Percentiles rank a stretch among this genome's conserved stretches.
Evolutionary conservation across 2,888 invertebrate species (phyloP).

Genomic region (Icerya purchasi): DNA sequence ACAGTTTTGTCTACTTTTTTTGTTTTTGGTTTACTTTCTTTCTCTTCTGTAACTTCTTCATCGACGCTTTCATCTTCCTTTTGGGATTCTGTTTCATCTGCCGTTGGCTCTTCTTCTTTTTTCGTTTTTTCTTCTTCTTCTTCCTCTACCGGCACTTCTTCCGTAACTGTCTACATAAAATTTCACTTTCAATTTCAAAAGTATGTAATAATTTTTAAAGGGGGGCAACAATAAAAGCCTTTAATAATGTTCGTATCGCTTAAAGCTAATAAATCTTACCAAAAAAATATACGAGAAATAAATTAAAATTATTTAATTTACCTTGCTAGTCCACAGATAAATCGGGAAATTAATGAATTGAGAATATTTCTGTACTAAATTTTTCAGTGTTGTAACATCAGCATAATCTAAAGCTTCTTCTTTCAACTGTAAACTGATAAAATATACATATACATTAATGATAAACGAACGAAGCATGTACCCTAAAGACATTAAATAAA

Average conservation of each 20-base stretch:
- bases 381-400: slow-evolving; percentile 73
- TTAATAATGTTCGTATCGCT: not conserved
- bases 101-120: slow-evolving; percentile 38
- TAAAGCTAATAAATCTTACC: not conserved
- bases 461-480: not conserved
- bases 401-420: slow-evolving; percentile 92
- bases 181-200: too few relatives aligned
- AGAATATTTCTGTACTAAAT: slow-evolving; percentile 88
- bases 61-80: slow-evolving; percentile 34
- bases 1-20: slow-evolving; percentile 82
- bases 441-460: slow-evolving; percentile 15
- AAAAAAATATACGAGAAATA: not conserved
- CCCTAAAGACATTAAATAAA: too few relatives aligned
- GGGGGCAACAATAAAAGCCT: too few relatives aligned
- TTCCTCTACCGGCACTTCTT: slow-evolving; percentile 11
- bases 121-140: slow-evolving; percentile 10
- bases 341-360: slow-evolving; percentile 99
- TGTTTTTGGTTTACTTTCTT: slow-evolving; percentile 52
- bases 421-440: slow-evolving; percentile 64
- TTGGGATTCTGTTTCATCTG: slow-evolving; percentile 27
- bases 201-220: too few relatives aligned
- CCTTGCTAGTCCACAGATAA: slow-evolving; percentile 67
- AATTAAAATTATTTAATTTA: slow-evolving; percentile 17
- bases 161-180: not conserved
- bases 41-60: slow-evolving; percentile 34